Evolutionary conservation across 2,888 invertebrate species (phyloP), one percentile per base, ranked within the genome.

Genomic region (Rhorus exstirpatorius): DNA sequence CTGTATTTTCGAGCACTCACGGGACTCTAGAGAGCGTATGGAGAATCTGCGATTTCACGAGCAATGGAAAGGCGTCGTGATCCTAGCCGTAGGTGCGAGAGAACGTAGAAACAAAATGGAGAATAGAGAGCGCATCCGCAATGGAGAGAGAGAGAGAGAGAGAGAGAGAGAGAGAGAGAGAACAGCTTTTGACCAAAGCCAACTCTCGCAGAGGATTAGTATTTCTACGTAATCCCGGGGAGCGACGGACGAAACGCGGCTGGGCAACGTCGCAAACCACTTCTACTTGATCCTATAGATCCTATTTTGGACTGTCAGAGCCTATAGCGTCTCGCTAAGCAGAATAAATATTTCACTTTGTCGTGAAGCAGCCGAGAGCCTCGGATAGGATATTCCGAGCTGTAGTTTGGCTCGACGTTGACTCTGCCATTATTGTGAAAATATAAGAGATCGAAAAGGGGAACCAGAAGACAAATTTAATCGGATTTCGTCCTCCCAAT

Each of bases 201-300:
- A 85, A 86, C 84, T 84, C 83, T 83, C 79, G 65, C 53, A 17
- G 71, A 79, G 86, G 87, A 88, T 88, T 89, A 88, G 74, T 51
- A 74, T 49, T 86, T 76, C 74, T 6, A 6, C 67, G 63, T 74
- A 63, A 65, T n/a, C 58, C 61, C 65, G 44, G 77, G 58, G 41
- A 67, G 63, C 14, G 60, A 41, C 24, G 35, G 17, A 71, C n/a
- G 17, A 44, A 1, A 7, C 38, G 55, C 31, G 17, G 17, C 35
- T 41, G 58, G 58, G 41, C 74, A 68, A 65, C 41, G 75, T 65
- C 63, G 67, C 68, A 72, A 78, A 38, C 74, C 46, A 44, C 55
- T 85, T 81, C 44, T 19, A 85, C 84, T 80, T 79, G 85, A 75
- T 72, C 81, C 77, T 77, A 71, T 77, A 71, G 83, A 87, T 88